Conservation (phyloP, 2,113 vertebrate genomes). For the Fukomys damarensis region DNA sequence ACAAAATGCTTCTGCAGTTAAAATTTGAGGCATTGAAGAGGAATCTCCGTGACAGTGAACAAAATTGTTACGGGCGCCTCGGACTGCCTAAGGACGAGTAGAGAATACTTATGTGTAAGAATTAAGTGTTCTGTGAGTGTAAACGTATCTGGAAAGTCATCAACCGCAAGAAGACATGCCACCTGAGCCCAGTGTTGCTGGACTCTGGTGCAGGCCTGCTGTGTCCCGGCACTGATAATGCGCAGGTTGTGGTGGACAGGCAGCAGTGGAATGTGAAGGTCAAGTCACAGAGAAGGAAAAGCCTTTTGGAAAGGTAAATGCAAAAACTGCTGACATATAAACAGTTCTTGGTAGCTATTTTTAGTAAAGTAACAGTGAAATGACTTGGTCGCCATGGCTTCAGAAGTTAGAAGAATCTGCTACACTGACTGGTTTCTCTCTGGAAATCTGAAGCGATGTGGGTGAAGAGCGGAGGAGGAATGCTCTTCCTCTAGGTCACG, state of each 20-base stretch:
- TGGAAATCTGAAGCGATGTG: neutral
- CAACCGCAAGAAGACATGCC: neutral
- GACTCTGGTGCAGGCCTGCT: neutral
- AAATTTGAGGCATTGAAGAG: neutral
- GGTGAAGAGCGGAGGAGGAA: neutral
- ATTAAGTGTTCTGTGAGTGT: neutral
- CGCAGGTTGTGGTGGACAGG: neutral
- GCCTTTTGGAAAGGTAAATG: neutral
- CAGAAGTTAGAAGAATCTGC: neutral
- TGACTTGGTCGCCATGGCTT: neutral
- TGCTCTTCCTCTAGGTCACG: neutral
- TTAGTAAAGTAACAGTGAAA: neutral
- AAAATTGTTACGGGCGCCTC: neutral
- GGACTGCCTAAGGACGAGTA: neutral
- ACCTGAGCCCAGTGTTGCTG: neutral
- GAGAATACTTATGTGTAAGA: neutral
- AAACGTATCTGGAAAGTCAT: neutral
- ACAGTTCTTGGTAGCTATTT: neutral
- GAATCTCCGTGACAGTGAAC: neutral
- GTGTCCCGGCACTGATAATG: neutral
- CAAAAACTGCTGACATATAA: neutral
- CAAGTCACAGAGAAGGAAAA: neutral
- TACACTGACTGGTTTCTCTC: neutral
- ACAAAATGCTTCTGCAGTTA: neutral
- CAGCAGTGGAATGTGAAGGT: neutral